Evolutionary conservation across 1,140 invertebrate species (phyloP), one percentile per base, ranked within the genome.

Genomic region (Bactericera cockerelli): DNA sequence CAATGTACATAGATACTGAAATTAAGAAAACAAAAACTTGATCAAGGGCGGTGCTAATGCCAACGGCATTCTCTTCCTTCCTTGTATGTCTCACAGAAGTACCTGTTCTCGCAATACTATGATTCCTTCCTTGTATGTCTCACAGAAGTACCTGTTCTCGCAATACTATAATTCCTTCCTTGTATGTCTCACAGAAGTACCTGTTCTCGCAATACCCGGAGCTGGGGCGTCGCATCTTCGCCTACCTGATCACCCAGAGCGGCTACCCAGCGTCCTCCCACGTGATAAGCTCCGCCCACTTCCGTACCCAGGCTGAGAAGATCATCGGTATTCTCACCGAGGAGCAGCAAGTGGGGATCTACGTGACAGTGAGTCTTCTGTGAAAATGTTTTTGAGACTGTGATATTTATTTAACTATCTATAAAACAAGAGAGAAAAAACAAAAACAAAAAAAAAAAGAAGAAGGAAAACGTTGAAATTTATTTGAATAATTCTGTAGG

Each of bases 151-250:
- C 71, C 71, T 89, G 61, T 87, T 89, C 71, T 83, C 84, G 16
- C 78, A 79, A 68, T 84, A 87, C 71, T n/a, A 26, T 26, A 26
- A n/a, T 57, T 54, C 61, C 33, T 33, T 58, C n/a, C n/a, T n/a
- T n/a, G n/a, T n/a, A n/a, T 39, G 13, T 31, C 65, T 59, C 65
- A 73, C 73, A 85, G 78, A 77, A 77, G 63, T 84, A 84, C 71
- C 71, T 89, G 61, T 87, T 89, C 71, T 83, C 85, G n/a, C 78
- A 79, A 68, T 84, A 87, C 71, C 76, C 79, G 1, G 79, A 86
- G 61, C 73, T 89, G 59, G 83, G 80, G 16, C 74, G 78, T 26
- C 79, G 79, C 62, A 71, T 88, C 58, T 87, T 80, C 65, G 70
- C 70, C 59, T 78, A 81, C 68, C 74, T 87, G 58, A 78, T 80